A percentile compares a stretch with the other conserved stretches of the same genome.
Conservation (phyloP, 2,888 invertebrate genomes). For the Pyralis farinalis region DNA sequence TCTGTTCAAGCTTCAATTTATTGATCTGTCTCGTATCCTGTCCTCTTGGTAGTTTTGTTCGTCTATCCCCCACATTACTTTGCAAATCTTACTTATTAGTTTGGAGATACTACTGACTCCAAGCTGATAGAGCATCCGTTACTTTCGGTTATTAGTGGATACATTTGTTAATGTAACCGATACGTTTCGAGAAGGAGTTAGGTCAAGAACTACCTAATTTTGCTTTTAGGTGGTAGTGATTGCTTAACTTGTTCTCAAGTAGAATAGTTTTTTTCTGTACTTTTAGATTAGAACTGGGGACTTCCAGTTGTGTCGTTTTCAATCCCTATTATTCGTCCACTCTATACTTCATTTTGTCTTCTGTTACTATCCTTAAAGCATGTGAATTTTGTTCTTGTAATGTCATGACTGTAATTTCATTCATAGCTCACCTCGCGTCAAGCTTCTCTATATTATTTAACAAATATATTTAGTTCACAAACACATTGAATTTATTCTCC, state of each 20-base stretch:
- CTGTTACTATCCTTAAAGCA: slow-evolving; percentile 48
- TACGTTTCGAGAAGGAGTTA: slow-evolving; percentile 42
- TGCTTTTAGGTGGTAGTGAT: slow-evolving; percentile 21
- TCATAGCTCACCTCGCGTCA: slow-evolving; percentile 5
- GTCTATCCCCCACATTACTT: slow-evolving; percentile 40
- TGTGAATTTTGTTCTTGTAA: slow-evolving; percentile 26
- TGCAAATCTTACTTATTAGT: slow-evolving; percentile 36
- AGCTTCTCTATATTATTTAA: slow-evolving; percentile 7
- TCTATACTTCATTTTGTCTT: slow-evolving; percentile 32
- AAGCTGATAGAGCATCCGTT: slow-evolving; percentile 26
- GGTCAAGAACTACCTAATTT: slow-evolving; percentile 20
- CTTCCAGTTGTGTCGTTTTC: slow-evolving; percentile 45
- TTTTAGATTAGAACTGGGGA: slow-evolving; percentile 48
- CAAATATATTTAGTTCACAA: not conserved
- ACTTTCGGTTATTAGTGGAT: slow-evolving; percentile 30
- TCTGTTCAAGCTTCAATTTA: slow-evolving; percentile 68
- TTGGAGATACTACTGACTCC: slow-evolving; percentile 28
- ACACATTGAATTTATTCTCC: not conserved
- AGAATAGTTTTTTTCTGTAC: slow-evolving; percentile 45
- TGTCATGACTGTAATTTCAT: slow-evolving; percentile 1
- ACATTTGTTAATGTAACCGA: slow-evolving; percentile 24
- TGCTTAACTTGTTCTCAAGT: slow-evolving; percentile 52
- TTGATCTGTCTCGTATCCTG: slow-evolving; percentile 47
- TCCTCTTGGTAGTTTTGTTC: slow-evolving; percentile 65
- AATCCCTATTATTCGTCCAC: slow-evolving; percentile 45